Evolutionary conservation across 1,140 invertebrate species (phyloP), one percentile per base, ranked within the genome.

Genomic region (Drosophila sechellia): DNA sequence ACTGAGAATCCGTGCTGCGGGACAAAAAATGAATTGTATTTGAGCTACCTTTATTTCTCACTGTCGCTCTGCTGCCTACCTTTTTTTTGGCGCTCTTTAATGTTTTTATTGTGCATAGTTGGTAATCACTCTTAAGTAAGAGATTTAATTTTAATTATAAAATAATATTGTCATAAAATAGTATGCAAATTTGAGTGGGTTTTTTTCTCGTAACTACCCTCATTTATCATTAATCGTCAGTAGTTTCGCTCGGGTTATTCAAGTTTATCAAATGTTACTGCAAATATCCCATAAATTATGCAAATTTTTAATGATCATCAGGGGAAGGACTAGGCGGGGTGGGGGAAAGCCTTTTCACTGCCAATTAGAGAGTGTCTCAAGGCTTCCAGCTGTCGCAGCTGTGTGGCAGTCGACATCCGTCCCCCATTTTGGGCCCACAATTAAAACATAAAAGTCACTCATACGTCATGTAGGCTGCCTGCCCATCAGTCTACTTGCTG

Each of bases 371-470:
- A 57, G 56, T 81, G 68, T 71, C 68, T 71, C 68, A 71, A 71
- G 68, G 68, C 83, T 83, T 87, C 45, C 52, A 66, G 50, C 35
- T 43, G 72, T 58, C 74, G 60, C 83, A 83, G 79, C 78, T 86
- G 74, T 46, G 70, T 52, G 71, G 71, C 35, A 22, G 39, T 34
- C 71, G 35, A 64, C 64, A 40, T 70, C 34, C 63, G 64, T 50
- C 63, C 78, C 57, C 77, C 75, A 72, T 74, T 83, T 87, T 81
- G 77, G 75, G 65, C 63, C 71, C 71, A 74, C 84, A 89, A 87
- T 87, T 89, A 87, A 87, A 89, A 87, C 83, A 87, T 87, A 87
- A 89, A 87, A 87, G 84, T 87, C 84, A 87, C 84, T 87, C 84
- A 87, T 89, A 87, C 83, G 83, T 79, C 83, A 84, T 84, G 84